phyloP scores from a whole-genome alignment of 2,888 invertebrate species.

The Plebejus argus region DNA sequence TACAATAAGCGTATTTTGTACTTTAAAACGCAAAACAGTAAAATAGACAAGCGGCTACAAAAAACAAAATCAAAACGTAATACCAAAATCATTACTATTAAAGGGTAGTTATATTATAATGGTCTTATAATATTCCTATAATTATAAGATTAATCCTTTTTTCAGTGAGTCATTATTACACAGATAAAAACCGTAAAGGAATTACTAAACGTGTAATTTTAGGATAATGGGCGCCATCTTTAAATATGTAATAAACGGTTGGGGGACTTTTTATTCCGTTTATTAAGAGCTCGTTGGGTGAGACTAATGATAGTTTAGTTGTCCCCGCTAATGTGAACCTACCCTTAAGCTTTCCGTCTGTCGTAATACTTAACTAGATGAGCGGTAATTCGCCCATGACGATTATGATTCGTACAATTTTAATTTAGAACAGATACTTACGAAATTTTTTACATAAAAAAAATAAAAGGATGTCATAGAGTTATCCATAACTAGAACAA shows the following conservation, averaged over 20 bases:
- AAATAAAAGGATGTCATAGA: too few species aligned
- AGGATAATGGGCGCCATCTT: constrained; percentile 58
- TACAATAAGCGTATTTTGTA: too few species aligned
- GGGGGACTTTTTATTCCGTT: constrained; percentile 34
- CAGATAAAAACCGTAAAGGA: constrained; percentile 28
- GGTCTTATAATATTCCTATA: constrained; percentile 72
- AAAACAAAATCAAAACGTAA: constrained; percentile 49
- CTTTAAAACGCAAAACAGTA: neutral
- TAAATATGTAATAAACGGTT: constrained; percentile 69
- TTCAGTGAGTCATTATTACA: constrained; percentile 73
- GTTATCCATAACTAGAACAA: too few species aligned
- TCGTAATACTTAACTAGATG: neutral
- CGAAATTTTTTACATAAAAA: too few species aligned
- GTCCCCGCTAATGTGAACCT: constrained; percentile 15
- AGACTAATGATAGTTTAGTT: constrained; percentile 22
- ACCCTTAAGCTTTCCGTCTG: neutral
- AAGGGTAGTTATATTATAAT: constrained; percentile 69
- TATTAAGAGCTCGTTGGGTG: constrained; percentile 16
- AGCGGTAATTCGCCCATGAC: neutral
- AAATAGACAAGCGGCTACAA: neutral
- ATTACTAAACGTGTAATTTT: constrained; percentile 63
- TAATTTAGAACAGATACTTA: too few species aligned
- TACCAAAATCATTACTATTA: constrained; percentile 52
- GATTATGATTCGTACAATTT: too few species aligned
- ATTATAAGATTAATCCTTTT: constrained; percentile 77